Conservation (phyloP, 2,888 invertebrate species). For the Trachelus tabidus region DNA sequence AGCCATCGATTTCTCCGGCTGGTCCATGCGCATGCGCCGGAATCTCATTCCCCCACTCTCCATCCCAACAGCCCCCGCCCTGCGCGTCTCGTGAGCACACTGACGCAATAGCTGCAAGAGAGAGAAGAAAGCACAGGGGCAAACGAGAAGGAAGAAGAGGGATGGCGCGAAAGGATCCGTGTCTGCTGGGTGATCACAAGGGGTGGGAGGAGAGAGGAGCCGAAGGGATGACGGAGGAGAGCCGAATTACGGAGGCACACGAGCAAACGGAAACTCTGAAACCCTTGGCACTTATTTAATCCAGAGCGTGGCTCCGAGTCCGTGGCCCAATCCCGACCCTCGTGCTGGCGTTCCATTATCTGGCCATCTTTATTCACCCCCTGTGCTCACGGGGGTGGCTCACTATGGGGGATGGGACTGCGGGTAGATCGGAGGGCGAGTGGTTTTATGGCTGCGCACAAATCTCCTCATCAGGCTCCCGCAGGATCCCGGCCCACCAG, state of each 20-base stretch:
- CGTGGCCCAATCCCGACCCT: constrained; percentile 5
- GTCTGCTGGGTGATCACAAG: background rate
- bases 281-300: constrained; percentile 39
- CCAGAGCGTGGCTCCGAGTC: constrained; percentile 20
- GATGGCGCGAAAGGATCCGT: background rate
- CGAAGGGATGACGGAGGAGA: background rate
- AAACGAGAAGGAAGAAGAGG: background rate
- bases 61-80: background rate
- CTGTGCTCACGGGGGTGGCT: constrained; percentile 32
- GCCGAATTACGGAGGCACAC: constrained; percentile 7
- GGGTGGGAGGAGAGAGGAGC: background rate
- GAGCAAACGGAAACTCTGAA: constrained; percentile 18
- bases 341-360: constrained; percentile 52
- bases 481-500: constrained; percentile 44
- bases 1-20: constrained; percentile 55
- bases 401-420: constrained; percentile 10
- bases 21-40: constrained; percentile 41
- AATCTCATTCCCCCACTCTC: background rate
- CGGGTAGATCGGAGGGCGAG: constrained; percentile 20
- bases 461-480: constrained; percentile 64
- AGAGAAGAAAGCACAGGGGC: background rate
- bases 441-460: constrained; percentile 62
- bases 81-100: background rate
- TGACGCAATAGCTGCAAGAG: background rate
- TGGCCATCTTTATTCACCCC: constrained; percentile 60